These are phyloP conservation scores for Columbina picui DNA, from an alignment of 2,113 vertebrate genomes.

Conservation along the genomic window DNA sequence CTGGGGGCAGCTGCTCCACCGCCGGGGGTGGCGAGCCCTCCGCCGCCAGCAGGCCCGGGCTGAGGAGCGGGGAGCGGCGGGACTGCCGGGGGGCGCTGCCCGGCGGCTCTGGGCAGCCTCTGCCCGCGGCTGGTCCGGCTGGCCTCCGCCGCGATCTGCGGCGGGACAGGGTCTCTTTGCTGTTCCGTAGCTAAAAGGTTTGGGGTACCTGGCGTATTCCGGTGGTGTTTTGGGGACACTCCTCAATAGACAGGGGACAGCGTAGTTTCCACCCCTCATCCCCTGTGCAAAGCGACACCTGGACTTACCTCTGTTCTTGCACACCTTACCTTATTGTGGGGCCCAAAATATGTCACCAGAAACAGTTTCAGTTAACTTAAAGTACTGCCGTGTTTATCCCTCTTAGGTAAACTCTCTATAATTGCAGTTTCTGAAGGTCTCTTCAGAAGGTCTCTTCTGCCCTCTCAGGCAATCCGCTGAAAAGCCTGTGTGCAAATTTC, in stretches of 20 bases:
- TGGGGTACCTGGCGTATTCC: neutral
- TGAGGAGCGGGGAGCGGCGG: neutral
- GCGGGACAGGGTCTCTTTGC: neutral
- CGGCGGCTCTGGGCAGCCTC: neutral
- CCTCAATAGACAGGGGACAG: neutral
- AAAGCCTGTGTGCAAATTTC: neutral
- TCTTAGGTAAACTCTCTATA: neutral
- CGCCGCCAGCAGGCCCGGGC: neutral
- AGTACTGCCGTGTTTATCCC: neutral
- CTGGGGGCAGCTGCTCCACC: neutral
- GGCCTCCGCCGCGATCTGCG: neutral
- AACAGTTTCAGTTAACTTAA: neutral
- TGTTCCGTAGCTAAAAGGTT: neutral
- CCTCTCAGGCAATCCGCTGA: neutral
- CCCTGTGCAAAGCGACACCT: neutral
- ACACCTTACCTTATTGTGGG: neutral
- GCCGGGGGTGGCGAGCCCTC: neutral
- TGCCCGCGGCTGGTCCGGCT: neutral
- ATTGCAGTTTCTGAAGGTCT: neutral
- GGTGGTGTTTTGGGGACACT: neutral
- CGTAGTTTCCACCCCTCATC: rapidly evolving
- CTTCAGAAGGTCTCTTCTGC: neutral
- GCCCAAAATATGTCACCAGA: neutral
- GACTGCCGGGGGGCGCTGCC: neutral
- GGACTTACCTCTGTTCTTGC: neutral